Percentiles rank a stretch among this genome's conserved stretches.
Evolutionary conservation across 2,113 vertebrate genomes (phyloP).

Genomic region (Ia io): DNA sequence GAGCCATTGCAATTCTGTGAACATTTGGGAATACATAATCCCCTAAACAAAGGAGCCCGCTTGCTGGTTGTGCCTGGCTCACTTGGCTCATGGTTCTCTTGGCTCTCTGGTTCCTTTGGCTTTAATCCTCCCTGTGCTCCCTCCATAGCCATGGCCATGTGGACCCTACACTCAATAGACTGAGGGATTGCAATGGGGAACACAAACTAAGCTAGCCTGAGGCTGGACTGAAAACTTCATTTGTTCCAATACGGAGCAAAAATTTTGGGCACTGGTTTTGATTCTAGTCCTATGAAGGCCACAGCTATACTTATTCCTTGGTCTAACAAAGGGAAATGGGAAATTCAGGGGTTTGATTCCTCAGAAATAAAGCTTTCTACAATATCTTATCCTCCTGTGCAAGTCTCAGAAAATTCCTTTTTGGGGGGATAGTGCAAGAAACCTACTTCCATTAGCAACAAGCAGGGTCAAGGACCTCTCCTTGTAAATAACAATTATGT

Average conservation of each 20-base stretch:
- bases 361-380: neutral
- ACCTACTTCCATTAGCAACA: neutral
- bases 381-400: neutral
- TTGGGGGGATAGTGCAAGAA: neutral
- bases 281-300: neutral
- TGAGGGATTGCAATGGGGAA: neutral
- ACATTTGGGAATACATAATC: neutral
- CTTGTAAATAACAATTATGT: neutral
- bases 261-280: neutral
- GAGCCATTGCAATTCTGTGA: neutral
- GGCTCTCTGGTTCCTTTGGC: neutral
- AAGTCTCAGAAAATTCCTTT: neutral
- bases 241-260: neutral
- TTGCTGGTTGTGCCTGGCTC: neutral
- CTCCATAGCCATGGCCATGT: neutral
- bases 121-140: neutral
- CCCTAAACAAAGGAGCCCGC: neutral
- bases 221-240: neutral
- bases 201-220: neutral
- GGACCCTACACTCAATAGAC: neutral
- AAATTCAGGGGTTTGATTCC: neutral
- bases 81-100: neutral
- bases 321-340: neutral
- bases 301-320: neutral
- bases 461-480: neutral